phyloP scores from a whole-genome alignment of 2,888 invertebrate species.

The Panorpa germanica region DNA sequence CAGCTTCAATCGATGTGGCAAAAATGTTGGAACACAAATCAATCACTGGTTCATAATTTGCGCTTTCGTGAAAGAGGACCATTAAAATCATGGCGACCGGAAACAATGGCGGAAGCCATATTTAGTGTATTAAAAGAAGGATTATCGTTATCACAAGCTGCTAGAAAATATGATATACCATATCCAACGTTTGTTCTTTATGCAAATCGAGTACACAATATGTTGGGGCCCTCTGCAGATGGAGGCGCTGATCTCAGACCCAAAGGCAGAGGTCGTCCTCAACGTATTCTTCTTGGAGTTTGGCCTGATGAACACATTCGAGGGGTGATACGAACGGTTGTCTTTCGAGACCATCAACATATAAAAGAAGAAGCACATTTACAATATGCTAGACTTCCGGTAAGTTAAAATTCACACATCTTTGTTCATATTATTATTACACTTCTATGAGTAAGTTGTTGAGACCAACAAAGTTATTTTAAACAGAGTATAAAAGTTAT shows the following conservation, averaged over 20 bases:
- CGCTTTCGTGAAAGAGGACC: constrained; percentile 84
- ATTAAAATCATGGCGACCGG: constrained; percentile 82
- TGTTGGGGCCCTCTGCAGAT: constrained; percentile 83
- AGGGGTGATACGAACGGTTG: constrained; percentile 80
- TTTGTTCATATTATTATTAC: no score
- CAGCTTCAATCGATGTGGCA: constrained; percentile 92
- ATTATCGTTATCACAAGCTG: constrained; percentile 73
- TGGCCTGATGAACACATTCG: constrained; percentile 92
- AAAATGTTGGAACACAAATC: constrained; percentile 89
- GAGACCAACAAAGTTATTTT: no score
- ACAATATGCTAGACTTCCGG: constrained; percentile 38
- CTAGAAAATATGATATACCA: constrained; percentile 85
- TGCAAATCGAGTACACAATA: constrained; percentile 83
- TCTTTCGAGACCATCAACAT: constrained; percentile 73
- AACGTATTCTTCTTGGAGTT: constrained; percentile 74
- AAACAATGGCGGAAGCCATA: constrained; percentile 89
- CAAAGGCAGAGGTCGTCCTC: constrained; percentile 79
- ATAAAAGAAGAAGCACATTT: constrained; percentile 54
- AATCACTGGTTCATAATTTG: constrained; percentile 75
- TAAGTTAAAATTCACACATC: no score
- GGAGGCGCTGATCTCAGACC: constrained; percentile 81
- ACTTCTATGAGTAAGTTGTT: no score
- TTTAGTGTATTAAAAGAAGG: constrained; percentile 85
- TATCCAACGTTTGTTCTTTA: constrained; percentile 88
- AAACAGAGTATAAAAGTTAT: no score